Base-by-base conservation (phyloP, 2,888 invertebrate species). In the Pachydiplax longipennis region DNA sequence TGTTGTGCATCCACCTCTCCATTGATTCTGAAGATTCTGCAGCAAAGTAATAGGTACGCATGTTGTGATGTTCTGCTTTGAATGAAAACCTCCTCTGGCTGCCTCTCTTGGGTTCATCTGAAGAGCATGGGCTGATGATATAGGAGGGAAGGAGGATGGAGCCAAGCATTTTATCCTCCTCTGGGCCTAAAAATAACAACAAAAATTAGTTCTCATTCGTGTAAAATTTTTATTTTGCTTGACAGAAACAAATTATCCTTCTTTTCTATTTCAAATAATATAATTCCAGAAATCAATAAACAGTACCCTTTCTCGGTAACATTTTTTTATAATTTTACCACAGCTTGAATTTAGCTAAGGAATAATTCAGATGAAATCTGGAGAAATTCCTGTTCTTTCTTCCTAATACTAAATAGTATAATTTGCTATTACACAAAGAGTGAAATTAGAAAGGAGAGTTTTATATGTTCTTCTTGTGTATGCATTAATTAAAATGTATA, bases 11-110 rank as follows among this genome's bases (percentile, higher is more conserved):
- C 99, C 99, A 99, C 93, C 97, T 97, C 93, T 97, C 95, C 97
- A 98, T 97, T 91, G 96, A 95, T 92, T 97, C 97, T 92, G 97
- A 96, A 91, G 96, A 97, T 92, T 98, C 98, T 2, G 98, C 98
- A 0, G 98, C 98, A 93, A 99, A 96, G 94, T 98, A 97, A 93
- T 98, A 98, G 0, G 99, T 98, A 93, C 98, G 96, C 98, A 98
- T 98, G 94, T 99, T 99, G 92, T 97, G 97, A 94, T 99, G 99
- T 93, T 99, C 98, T 92, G 98, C 96, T 95, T 98, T 98, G 94
- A 99, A 99, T 80, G 98, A 97, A 94, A 96, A 98, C 94, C 98
- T 98, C 92, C 97, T 96, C 93, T 97, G 96, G 92, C 98, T 96
- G 65, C 93, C 92, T 37, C 87, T 87, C 95, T 97, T 98, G 93